Evolutionary conservation across 2,113 vertebrate species (phyloP).

Genomic region (Eulemur rufifrons): DNA sequence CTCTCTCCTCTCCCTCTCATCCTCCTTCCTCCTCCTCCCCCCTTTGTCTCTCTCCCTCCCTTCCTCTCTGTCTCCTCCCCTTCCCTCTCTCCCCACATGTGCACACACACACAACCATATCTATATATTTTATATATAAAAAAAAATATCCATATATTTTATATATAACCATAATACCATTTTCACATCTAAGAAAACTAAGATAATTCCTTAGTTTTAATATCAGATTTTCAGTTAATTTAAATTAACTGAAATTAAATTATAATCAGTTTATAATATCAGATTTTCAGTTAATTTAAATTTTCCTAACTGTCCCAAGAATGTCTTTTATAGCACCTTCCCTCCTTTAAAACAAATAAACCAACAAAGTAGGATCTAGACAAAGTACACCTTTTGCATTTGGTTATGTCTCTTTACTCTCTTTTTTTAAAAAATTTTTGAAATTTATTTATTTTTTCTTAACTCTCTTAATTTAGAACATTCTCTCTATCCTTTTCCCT

Average conservation of each 20-base stretch:
- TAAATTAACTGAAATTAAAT: background rate
- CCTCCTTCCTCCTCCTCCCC: no score
- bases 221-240: background rate
- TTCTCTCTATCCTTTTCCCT: background rate
- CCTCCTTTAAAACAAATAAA: background rate
- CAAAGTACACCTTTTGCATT: background rate
- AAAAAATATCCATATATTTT: background rate
- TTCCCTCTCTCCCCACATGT: no score
- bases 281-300: background rate
- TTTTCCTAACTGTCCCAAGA: background rate
- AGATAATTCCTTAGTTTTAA: background rate
- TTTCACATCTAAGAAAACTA: constrained; percentile 7
- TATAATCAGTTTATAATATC: background rate
- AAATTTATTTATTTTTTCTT: background rate
- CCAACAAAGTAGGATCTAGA: background rate
- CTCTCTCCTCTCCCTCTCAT: background rate
- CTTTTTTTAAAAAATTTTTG: background rate
- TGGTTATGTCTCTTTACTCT: background rate
- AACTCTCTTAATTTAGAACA: background rate
- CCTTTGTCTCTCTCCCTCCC: no score
- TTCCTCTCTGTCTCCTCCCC: no score
- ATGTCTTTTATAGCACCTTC: background rate
- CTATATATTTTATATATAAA: background rate
- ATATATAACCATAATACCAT: background rate
- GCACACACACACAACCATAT: background rate